Evolutionary conservation across 2,113 vertebrate species (phyloP).

Genomic region (Argyrosomus japonicus): DNA sequence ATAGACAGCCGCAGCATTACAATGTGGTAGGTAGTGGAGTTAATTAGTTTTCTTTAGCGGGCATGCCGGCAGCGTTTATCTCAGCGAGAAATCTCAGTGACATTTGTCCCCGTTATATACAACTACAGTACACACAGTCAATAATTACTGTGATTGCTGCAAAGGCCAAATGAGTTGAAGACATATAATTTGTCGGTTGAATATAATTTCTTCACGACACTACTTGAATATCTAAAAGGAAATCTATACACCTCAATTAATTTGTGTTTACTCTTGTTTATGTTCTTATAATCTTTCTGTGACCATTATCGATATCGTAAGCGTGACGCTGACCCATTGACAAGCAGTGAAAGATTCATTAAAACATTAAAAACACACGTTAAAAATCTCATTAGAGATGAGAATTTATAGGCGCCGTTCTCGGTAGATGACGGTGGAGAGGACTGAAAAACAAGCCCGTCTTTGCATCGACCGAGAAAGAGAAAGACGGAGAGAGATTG

Average conservation of each 20-base stretch:
- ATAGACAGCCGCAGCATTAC: neutral
- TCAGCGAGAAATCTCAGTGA: slow-evolving; percentile 52
- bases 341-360: neutral
- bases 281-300: neutral
- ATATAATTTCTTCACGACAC: slow-evolving; percentile 29
- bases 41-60: slow-evolving; percentile 69
- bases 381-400: neutral
- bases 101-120: slow-evolving; percentile 63
- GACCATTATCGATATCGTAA: neutral
- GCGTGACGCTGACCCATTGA: too few relatives aligned
- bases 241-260: neutral
- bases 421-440: neutral
- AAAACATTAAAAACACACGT: neutral
- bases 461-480: slow-evolving; percentile 44
- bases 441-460: slow-evolving; percentile 37
- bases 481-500: slow-evolving; percentile 55
- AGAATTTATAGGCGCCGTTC: slow-evolving; percentile 8
- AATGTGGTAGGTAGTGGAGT: slow-evolving; percentile 49
- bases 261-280: neutral
- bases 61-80: slow-evolving; percentile 54
- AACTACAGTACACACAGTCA: slow-evolving; percentile 40
- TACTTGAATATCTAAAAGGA: neutral
- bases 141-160: slow-evolving; percentile 62
- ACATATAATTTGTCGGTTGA: slow-evolving; percentile 33
- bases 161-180: slow-evolving; percentile 55